A percentile compares a stretch with the other conserved stretches of the same genome.
Evolutionary conservation across 2,797 vertebrate species (phyloP).

Genomic region (Adelosebastes latens): DNA sequence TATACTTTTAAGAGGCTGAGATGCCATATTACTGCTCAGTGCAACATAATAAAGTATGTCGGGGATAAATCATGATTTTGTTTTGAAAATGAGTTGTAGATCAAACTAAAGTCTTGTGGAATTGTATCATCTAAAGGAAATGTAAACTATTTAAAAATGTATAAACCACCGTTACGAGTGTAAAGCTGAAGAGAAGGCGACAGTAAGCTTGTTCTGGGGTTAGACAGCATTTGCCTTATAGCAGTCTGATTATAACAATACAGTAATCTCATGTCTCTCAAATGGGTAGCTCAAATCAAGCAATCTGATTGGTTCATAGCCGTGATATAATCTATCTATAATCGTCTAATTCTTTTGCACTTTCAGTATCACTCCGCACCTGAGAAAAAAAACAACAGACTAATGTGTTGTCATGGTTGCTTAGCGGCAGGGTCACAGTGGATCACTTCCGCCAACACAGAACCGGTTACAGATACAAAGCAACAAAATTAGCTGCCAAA

Average conservation of each 20-base stretch:
- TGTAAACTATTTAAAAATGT: not conserved
- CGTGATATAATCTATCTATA: too few relatives aligned
- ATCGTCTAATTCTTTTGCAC: too few relatives aligned
- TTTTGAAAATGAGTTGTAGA: not conserved
- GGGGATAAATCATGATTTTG: not conserved
- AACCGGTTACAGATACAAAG: too few relatives aligned
- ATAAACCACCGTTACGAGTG: not conserved
- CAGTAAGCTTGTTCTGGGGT: not conserved
- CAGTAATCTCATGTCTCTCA: not conserved
- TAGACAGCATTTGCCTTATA: not conserved
- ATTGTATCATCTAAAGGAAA: not conserved
- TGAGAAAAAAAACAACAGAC: too few relatives aligned
- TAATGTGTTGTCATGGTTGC: too few relatives aligned
- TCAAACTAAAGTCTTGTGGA: not conserved
- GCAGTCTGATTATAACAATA: not conserved
- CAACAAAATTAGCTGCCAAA: too few relatives aligned
- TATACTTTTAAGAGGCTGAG: not conserved
- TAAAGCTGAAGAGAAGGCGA: not conserved
- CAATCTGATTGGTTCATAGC: too few relatives aligned
- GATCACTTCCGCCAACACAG: too few relatives aligned
- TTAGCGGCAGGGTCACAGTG: too few relatives aligned
- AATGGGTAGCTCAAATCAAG: too few relatives aligned
- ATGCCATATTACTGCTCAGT: not conserved
- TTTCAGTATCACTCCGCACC: too few relatives aligned
- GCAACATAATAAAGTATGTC: not conserved